These are phyloP conservation scores for Teleiodes luculella DNA, from an alignment of 2,888 invertebrate genomes.

Conservation along the genomic window DNA sequence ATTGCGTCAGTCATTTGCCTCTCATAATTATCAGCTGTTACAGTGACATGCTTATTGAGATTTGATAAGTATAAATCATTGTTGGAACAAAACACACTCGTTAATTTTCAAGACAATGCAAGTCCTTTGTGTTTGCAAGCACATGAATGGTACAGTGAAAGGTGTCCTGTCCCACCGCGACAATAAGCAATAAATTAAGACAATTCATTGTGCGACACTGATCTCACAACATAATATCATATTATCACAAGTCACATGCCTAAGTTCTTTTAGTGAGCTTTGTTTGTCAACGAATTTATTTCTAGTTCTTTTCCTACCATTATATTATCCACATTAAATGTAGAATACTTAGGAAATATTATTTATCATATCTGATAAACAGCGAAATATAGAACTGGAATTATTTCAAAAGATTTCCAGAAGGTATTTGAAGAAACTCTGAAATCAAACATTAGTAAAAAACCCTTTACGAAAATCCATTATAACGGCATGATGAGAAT, in stretches of 20 bases:
- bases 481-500: too few relatives aligned
- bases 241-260: neutral
- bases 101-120: slow-evolving; percentile 6
- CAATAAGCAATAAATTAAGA: slow-evolving; percentile 9
- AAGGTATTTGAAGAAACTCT: too few relatives aligned
- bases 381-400: too few relatives aligned
- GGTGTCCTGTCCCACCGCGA: slow-evolving; percentile 10
- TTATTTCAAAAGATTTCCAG: too few relatives aligned
- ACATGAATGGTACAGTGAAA: slow-evolving; percentile 5
- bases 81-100: neutral
- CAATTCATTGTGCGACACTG: slow-evolving; percentile 7
- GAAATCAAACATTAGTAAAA: too few relatives aligned
- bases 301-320: slow-evolving; percentile 13
- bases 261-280: neutral
- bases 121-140: slow-evolving; percentile 5
- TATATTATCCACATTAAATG: slow-evolving; percentile 1
- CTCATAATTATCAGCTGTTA: too few relatives aligned
- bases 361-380: too few relatives aligned
- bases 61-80: slow-evolving; percentile 3
- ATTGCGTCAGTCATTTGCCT: too few relatives aligned
- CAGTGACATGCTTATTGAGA: neutral
- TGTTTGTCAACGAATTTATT: neutral
- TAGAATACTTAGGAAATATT: too few relatives aligned
- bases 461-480: too few relatives aligned
- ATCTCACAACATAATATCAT: slow-evolving; percentile 4